Evolutionary conservation across 2,113 vertebrate genomes (phyloP), one percentile per base, ranked within the genome.

Genomic region (Empidonax traillii): DNA sequence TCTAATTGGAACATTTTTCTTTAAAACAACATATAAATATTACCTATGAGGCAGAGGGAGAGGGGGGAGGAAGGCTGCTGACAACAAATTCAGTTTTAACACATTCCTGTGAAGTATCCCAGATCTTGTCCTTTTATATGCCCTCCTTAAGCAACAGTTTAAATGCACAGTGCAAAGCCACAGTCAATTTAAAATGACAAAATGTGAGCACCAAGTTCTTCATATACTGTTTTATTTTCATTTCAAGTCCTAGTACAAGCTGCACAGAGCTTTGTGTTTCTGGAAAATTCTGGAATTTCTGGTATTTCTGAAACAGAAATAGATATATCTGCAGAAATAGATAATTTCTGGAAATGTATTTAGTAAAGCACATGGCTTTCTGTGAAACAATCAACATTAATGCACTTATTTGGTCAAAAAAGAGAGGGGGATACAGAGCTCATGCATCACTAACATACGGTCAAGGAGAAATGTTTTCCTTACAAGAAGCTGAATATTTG

Each of bases 1-100:
- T 62, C 81, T 93, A 96, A 96, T 92, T 93, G 93, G 93, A 96
- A 92, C 76, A 89, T 93, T 94, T 97, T 93, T 90, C 89, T 92
- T 95, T 96, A 92, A 90, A 95, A 85, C 37, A 85, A 79, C 80
- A 47, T 72, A 92, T 75, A 89, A 93, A 89, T 94, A 95, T 55
- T 90, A 92, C 88, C 83, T 91, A 56, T 30, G 65, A 91, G 77
- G 59, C 83, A 86, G 59, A 86, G 49, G 43, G 52, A 90, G 52
- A 23, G 9, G 20, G 49, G 18, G 68, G 51, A 56, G 25, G 39
- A 84, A 84, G 27, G 37, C 37, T 94, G 56, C 66, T 85, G 83
- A 73, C 53, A 86, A 43, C n/a, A 94, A 85, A 93, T 84, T 78
- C 37, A 47, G n/a, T 85, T 94, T 90, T 80, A 94, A 94, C 82